Evolutionary conservation across 2,888 invertebrate genomes (phyloP).

Genomic region (Halictus quadricinctus): DNA sequence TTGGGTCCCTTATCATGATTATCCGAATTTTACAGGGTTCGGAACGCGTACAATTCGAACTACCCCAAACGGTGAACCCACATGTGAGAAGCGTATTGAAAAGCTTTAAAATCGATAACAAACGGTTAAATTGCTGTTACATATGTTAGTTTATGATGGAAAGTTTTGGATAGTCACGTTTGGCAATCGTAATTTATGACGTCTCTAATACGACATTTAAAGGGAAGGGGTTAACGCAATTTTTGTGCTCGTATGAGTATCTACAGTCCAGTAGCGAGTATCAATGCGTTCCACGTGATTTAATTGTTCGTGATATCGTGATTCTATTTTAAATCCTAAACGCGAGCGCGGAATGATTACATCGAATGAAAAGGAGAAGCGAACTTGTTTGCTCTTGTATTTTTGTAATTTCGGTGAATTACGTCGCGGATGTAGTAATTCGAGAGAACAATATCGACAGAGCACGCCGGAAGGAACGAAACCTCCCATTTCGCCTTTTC

Average conservation of each 20-base stretch:
- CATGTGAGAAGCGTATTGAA: too few species aligned
- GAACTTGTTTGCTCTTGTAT: constrained; percentile 19
- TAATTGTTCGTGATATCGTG: background rate
- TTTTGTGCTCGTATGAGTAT: background rate
- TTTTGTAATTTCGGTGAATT: constrained; percentile 49
- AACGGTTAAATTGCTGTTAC: too few species aligned
- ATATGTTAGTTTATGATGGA: too few species aligned
- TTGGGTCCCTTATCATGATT: too few species aligned
- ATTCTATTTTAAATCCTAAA: background rate
- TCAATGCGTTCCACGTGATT: background rate
- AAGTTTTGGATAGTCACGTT: too few species aligned
- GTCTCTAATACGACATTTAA: too few species aligned
- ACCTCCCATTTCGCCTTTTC: constrained; percentile 53
- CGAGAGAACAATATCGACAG: constrained; percentile 51
- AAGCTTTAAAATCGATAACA: too few species aligned
- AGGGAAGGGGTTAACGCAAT: background rate
- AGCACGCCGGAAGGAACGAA: constrained; percentile 47
- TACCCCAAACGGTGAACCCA: too few species aligned
- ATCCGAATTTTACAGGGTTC: too few species aligned
- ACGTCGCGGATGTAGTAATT: constrained; percentile 45
- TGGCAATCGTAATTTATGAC: too few species aligned
- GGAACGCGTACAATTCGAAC: too few species aligned
- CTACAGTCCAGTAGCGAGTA: background rate
- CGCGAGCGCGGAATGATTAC: background rate
- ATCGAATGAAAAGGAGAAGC: background rate